These are phyloP conservation scores for Mesorhabditis belari DNA, from an alignment of 2,888 invertebrate species.

Conservation along the genomic window DNA sequence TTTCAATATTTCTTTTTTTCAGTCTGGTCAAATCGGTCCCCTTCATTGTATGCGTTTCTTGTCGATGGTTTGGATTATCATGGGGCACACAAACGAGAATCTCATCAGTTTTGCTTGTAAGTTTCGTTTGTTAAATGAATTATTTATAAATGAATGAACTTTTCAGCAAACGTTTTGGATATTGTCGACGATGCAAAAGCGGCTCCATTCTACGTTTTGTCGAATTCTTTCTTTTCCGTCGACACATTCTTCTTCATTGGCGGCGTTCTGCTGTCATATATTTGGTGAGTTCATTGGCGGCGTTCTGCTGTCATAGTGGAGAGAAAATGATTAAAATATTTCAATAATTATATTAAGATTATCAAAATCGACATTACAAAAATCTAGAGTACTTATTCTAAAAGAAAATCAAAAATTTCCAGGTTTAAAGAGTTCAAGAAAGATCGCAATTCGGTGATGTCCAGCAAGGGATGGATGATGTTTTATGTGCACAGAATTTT, in stretches of 20 bases:
- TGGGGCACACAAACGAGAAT: constrained; percentile 6
- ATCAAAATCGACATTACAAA: too few relatives aligned
- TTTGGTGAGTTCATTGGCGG: not conserved
- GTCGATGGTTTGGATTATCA: constrained; percentile 21
- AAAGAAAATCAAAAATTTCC: not conserved
- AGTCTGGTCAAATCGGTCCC: constrained; percentile 15
- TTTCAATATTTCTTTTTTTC: not conserved
- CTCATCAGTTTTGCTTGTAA: too few relatives aligned
- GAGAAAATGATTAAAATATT: too few relatives aligned
- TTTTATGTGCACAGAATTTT: not conserved
- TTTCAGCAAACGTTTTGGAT: not conserved
- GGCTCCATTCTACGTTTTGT: not conserved
- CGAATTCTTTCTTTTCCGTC: not conserved
- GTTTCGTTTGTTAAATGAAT: not conserved
- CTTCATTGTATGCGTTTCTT: constrained; percentile 17
- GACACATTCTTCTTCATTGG: not conserved
- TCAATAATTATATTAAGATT: too few relatives aligned
- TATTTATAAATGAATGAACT: not conserved
- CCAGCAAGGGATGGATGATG: not conserved
- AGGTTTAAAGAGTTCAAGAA: not conserved
- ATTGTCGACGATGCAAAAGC: not conserved
- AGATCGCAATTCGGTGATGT: not conserved
- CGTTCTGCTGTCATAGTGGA: too few relatives aligned
- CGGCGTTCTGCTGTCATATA: not conserved
- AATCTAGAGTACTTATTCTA: not conserved